Percentiles rank a stretch among this genome's conserved stretches.
Conservation (phyloP, 2,888 invertebrate genomes). For the Taenaris catops region DNA sequence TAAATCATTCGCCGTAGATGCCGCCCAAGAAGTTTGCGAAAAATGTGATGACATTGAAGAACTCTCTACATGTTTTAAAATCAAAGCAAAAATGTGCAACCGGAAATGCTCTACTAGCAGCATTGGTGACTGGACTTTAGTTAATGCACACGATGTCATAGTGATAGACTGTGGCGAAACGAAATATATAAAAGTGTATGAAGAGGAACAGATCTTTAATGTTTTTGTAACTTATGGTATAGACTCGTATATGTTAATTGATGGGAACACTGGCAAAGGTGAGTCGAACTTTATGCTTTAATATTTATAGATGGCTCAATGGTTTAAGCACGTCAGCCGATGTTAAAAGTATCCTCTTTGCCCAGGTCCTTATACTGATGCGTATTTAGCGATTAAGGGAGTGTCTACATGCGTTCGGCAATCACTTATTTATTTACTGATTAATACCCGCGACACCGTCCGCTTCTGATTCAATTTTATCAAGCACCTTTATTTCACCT, state of each 20-base stretch:
- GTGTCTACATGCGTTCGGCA: too few relatives aligned
- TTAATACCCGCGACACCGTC: too few relatives aligned
- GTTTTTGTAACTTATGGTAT: slow-evolving; percentile 55
- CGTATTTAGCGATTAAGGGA: too few relatives aligned
- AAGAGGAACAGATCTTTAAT: slow-evolving; percentile 65
- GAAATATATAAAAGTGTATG: slow-evolving; percentile 69
- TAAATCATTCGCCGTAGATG: slow-evolving; percentile 84
- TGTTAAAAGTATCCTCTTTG: too few relatives aligned
- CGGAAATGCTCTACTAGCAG: slow-evolving; percentile 45
- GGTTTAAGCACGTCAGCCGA: too few relatives aligned
- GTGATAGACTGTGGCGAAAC: slow-evolving; percentile 66
- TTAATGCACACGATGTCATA: slow-evolving; percentile 43
- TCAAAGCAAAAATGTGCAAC: slow-evolving; percentile 33
- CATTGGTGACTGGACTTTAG: slow-evolving; percentile 46
- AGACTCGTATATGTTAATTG: slow-evolving; percentile 79
- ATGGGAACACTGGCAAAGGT: slow-evolving; percentile 88
- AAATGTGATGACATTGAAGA: slow-evolving; percentile 72
- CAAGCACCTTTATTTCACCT: too few relatives aligned
- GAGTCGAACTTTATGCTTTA: slow-evolving; percentile 20
- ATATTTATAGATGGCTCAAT: too few relatives aligned
- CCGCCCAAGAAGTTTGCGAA: slow-evolving; percentile 68
- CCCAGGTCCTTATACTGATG: too few relatives aligned
- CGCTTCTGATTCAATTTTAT: too few relatives aligned
- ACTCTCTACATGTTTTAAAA: slow-evolving; percentile 36
- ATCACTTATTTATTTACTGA: too few relatives aligned